phyloP scores from a whole-genome alignment of 2,888 invertebrate species.

The Plusia festucae region DNA sequence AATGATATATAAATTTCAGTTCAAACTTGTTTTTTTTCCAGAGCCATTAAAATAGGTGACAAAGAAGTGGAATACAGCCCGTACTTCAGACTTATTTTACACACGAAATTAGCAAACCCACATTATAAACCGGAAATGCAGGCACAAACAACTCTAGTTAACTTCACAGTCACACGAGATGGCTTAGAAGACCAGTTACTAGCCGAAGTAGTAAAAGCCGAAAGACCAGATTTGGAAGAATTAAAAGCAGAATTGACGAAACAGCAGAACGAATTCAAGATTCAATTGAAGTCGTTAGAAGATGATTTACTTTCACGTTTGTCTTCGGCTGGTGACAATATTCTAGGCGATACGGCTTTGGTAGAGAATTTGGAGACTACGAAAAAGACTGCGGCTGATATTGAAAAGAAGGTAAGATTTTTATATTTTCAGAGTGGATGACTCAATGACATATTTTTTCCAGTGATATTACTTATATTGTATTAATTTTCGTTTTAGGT shows the following conservation, averaged over 20 bases:
- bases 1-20: too few species aligned
- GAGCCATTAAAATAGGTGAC: conserved; percentile 98
- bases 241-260: conserved; percentile 98
- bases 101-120: conserved; percentile 98
- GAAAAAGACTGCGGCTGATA: conserved; percentile 98
- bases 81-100: conserved; percentile 95
- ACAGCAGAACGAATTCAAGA: conserved; percentile 99
- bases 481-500: conserved; percentile 87
- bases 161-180: conserved; percentile 98
- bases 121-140: conserved; percentile 99
- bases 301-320: conserved; percentile 97
- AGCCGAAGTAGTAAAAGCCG: conserved; percentile 98
- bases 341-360: conserved; percentile 97
- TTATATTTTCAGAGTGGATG: neutral
- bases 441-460: too few species aligned
- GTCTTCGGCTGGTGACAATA: conserved; percentile 97
- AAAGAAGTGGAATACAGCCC: conserved; percentile 98
- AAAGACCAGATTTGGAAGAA: conserved; percentile 98
- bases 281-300: conserved; percentile 97
- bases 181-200: conserved; percentile 98
- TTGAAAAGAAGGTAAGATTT: conserved; percentile 93
- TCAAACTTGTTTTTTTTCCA: conserved; percentile 72
- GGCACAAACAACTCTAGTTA: conserved; percentile 98
- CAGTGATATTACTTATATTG: too few species aligned
- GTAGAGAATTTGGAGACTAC: conserved; percentile 99